Evolutionary conservation across 1,140 invertebrate species (phyloP).

Genomic region (Zaprionus capensis): DNA sequence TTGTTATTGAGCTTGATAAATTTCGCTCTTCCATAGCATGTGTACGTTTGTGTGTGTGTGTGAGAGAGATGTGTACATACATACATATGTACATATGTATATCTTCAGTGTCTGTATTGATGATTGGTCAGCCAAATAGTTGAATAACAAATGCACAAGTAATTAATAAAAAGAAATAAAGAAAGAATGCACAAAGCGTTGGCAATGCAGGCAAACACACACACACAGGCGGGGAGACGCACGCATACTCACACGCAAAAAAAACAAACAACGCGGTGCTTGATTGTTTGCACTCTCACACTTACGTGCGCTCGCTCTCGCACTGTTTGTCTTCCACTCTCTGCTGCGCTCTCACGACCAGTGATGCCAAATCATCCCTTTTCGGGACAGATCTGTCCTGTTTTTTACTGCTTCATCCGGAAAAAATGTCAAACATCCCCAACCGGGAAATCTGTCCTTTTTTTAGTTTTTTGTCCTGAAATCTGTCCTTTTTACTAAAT

Average conservation of each 20-base stretch:
- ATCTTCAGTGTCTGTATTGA: background rate
- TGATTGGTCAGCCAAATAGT: slow-evolving; percentile 34
- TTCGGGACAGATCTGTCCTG: too few species aligned
- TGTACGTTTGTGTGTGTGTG: background rate
- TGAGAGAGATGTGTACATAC: background rate
- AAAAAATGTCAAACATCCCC: too few species aligned
- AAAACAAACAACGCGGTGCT: slow-evolving; percentile 16
- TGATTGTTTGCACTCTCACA: background rate
- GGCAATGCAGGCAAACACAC: slow-evolving; percentile 14
- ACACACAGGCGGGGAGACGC: background rate
- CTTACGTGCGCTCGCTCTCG: background rate
- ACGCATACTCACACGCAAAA: slow-evolving; percentile 4
- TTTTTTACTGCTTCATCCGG: too few species aligned
- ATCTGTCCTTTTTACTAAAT: too few species aligned
- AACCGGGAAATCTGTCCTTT: too few species aligned
- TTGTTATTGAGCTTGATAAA: slow-evolving; percentile 26
- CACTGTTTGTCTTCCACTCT: background rate
- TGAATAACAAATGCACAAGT: slow-evolving; percentile 50
- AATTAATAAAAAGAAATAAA: slow-evolving; percentile 42
- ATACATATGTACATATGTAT: background rate
- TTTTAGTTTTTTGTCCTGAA: too few species aligned
- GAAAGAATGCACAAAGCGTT: slow-evolving; percentile 18
- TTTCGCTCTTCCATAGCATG: slow-evolving; percentile 9
- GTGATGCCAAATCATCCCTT: too few species aligned
- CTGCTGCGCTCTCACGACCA: background rate